phyloP scores from a whole-genome alignment of 2,888 invertebrate species.

The Pammene aurita region DNA sequence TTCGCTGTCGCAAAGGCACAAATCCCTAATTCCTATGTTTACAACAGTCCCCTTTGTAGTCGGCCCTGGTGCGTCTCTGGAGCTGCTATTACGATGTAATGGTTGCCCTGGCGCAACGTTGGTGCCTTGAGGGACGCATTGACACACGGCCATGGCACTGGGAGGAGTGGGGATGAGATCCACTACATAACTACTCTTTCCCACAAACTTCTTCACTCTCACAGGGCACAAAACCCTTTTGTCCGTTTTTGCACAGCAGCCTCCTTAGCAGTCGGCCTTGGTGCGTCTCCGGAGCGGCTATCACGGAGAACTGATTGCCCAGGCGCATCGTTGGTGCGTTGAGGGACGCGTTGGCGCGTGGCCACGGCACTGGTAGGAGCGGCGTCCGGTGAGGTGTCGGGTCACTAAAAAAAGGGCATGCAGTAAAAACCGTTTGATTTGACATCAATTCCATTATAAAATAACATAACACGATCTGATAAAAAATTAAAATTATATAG shows the following conservation, averaged over 20 bases:
- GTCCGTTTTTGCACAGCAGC: slow-evolving; percentile 67
- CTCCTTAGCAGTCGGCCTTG: slow-evolving; percentile 56
- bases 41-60: too few relatives aligned
- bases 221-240: slow-evolving; percentile 69
- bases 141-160: too few relatives aligned
- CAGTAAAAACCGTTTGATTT: slow-evolving; percentile 45
- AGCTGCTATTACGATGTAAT: too few relatives aligned
- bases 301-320: slow-evolving; percentile 51
- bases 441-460: neutral
- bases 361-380: slow-evolving; percentile 51
- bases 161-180: too few relatives aligned
- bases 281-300: slow-evolving; percentile 48
- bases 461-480: too few relatives aligned
- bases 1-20: too few relatives aligned
- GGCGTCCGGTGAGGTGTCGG: slow-evolving; percentile 61
- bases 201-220: slow-evolving; percentile 48
- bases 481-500: too few relatives aligned
- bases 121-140: too few relatives aligned
- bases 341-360: slow-evolving; percentile 50
- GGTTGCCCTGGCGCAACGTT: too few relatives aligned
- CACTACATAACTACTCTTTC: neutral
- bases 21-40: too few relatives aligned
- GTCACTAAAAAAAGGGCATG: too few relatives aligned
- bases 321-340: slow-evolving; percentile 54
- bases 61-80: too few relatives aligned